phyloP scores from a whole-genome alignment of 2,888 invertebrate genomes.

The Stenotaenia linearis region DNA sequence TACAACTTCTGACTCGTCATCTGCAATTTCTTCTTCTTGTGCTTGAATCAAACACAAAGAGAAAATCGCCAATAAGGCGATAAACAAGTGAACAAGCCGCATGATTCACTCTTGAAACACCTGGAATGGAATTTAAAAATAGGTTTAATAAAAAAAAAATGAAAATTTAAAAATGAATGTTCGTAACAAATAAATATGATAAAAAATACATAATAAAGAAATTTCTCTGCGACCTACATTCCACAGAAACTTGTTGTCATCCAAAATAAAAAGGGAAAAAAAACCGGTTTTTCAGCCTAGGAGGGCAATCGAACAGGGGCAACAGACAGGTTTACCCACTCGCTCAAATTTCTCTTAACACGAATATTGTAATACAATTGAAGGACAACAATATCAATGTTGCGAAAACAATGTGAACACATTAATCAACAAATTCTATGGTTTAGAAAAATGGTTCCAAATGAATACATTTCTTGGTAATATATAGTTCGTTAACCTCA shows the following conservation, averaged over 20 bases:
- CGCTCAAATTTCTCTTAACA: background rate
- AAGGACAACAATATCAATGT: background rate
- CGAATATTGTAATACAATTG: background rate
- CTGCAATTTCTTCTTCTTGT: background rate
- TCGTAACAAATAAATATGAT: background rate
- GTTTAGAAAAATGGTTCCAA: background rate
- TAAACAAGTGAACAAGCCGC: background rate
- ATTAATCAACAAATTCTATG: background rate
- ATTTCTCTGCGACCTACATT: conserved; percentile 5
- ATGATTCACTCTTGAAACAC: background rate
- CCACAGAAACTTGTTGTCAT: background rate
- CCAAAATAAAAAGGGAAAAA: background rate
- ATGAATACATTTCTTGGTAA: background rate
- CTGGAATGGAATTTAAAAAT: background rate
- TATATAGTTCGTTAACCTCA: background rate
- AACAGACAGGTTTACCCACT: conserved; percentile 6
- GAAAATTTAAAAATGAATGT: background rate
- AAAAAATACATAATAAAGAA: background rate
- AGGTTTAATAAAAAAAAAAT: background rate
- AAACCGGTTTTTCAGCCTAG: background rate
- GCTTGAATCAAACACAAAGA: background rate
- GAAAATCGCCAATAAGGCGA: background rate
- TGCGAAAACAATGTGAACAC: background rate
- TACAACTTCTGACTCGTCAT: background rate
- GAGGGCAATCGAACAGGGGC: background rate